Percentiles rank a stretch among this genome's conserved stretches.
These are phyloP conservation scores for Cephonodes hylas DNA, from an alignment of 2,888 invertebrate species.

Conservation along the genomic window DNA sequence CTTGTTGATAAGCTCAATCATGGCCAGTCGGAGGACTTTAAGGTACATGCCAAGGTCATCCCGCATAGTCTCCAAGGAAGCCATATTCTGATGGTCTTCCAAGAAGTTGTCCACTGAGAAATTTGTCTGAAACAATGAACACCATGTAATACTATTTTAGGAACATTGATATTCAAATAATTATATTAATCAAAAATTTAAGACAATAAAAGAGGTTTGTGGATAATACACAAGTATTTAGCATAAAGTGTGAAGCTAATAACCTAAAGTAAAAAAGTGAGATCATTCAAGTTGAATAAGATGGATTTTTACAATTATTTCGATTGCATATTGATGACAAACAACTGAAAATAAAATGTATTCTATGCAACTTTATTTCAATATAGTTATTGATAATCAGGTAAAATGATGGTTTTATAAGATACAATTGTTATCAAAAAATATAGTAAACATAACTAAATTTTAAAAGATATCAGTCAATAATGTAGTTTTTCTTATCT, in stretches of 20 bases:
- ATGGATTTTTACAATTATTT: no score
- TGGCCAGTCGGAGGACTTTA: slow-evolving; percentile 93
- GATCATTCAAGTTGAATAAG: no score
- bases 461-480: not conserved
- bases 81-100: slow-evolving; percentile 86
- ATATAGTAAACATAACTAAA: not conserved
- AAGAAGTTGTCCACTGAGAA: slow-evolving; percentile 97
- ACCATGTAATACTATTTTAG: no score
- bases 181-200: no score
- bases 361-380: not conserved
- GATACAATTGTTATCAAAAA: not conserved
- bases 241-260: no score
- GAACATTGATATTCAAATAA: no score
- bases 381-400: not conserved
- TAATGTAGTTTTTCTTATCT: not conserved
- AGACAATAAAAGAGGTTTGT: no score
- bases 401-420: not conserved
- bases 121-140: slow-evolving; percentile 83
- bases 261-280: no score
- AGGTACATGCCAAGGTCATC: slow-evolving; percentile 95
- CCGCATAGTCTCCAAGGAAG: slow-evolving; percentile 90
- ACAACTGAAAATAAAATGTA: no score
- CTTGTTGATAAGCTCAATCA: slow-evolving; percentile 98
- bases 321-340: not conserved
- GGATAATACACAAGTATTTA: no score